Base-by-base conservation (phyloP, 2,113 vertebrate species). In the Rhinoptilus africanus region DNA sequence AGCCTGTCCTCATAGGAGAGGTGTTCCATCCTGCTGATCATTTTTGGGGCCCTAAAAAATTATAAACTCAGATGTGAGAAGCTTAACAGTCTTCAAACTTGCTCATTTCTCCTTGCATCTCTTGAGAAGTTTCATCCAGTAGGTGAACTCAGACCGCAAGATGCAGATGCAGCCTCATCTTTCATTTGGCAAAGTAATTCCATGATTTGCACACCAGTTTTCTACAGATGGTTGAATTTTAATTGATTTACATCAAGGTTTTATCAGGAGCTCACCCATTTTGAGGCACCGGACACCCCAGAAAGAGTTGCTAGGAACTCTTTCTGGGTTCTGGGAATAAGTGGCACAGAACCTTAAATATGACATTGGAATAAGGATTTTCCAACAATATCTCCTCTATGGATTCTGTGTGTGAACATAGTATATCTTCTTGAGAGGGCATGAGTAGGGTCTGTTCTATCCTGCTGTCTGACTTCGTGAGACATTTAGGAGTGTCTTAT, bases 321-420 rank as follows among this genome's bases (percentile, higher is more conserved):
- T 10, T 47, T 47, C 47, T 47, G 47, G 47, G 21, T 47, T 47
- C 47, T 47, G 47, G 47, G 47, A 47, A 0, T 17, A 37, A 80
- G 10, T 43, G 26, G 15, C 34, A 60, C 11, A 60, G 28, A 63
- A 86, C 17, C 6, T 27, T 32, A 92, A 93, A 74, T 15, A 73
- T 60, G 22, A 22, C 8, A 59, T 8, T 39, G 15, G 27, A 35
- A 62, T 85, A 71, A 88, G n/a, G 32, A 47, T 54, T 76, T 47
- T n/a, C 28, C 26, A 83, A 20, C 50, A 80, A 1, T 35, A 50
- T 50, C 14, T 71, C 12, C 20, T 78, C 6, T 62, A 4, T 67
- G 37, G 41, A 50, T 80, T 54, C 32, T 5, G 0, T 50, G 24
- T 41, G 50, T 0, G 0, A 28, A 50, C 63, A 27, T 4, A 3